phyloP scores from a whole-genome alignment of 2,797 vertebrate species.

The Phrynocephalus vlangalii region DNA sequence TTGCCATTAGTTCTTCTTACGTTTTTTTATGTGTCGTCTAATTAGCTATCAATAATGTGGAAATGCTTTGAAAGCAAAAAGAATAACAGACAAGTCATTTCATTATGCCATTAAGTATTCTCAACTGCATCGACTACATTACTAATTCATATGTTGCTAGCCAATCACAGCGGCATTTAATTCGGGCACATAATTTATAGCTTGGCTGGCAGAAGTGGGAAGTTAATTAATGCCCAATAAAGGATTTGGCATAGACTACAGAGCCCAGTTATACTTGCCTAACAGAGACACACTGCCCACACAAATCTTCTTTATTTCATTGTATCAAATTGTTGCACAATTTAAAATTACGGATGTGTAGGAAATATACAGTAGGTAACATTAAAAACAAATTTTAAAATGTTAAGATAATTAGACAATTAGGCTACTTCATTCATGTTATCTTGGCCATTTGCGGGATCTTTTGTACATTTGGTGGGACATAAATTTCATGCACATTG shows the following conservation, averaged over 20 bases:
- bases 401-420: too few relatives aligned
- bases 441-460: too few relatives aligned
- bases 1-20: slow-evolving; percentile 61
- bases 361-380: too few relatives aligned
- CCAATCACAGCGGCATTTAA: slow-evolving; percentile 57
- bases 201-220: background rate
- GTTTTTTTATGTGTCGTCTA: slow-evolving; percentile 62
- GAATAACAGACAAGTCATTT: slow-evolving; percentile 66
- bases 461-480: too few relatives aligned
- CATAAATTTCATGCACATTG: too few relatives aligned
- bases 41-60: slow-evolving; percentile 73
- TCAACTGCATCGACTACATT: slow-evolving; percentile 72
- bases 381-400: too few relatives aligned
- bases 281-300: slow-evolving; percentile 51
- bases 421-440: too few relatives aligned
- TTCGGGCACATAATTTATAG: slow-evolving; percentile 55
- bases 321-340: too few relatives aligned
- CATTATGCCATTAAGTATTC: slow-evolving; percentile 72
- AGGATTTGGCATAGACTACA: slow-evolving; percentile 20
- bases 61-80: slow-evolving; percentile 66
- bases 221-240: slow-evolving; percentile 11
- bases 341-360: too few relatives aligned
- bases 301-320: background rate
- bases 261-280: slow-evolving; percentile 52
- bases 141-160: slow-evolving; percentile 70